A percentile compares a stretch with the other conserved stretches of the same genome.
Evolutionary conservation across 2,797 vertebrate genomes (phyloP).

Genomic region (Mycteria americana): DNA sequence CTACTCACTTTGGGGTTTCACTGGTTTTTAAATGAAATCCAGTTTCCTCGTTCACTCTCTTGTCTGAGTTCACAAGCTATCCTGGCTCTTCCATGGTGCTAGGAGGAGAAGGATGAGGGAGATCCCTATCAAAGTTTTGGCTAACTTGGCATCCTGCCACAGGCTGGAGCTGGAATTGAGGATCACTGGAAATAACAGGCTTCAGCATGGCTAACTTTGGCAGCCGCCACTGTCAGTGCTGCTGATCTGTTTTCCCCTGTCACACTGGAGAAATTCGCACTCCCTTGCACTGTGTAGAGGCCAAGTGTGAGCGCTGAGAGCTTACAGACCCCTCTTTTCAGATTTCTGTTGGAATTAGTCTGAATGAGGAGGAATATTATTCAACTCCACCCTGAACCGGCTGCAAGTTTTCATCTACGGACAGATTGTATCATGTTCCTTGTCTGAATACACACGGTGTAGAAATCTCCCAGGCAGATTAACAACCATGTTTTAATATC

Average conservation of each 20-base stretch:
- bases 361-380: not conserved
- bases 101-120: not conserved
- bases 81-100: not conserved
- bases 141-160: not conserved
- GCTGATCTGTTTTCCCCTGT: not conserved
- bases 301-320: fast-evolving
- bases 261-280: not conserved
- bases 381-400: not conserved
- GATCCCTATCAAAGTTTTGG: not conserved
- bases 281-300: not conserved
- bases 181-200: not conserved
- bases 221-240: not conserved
- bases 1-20: not conserved
- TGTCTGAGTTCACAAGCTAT: not conserved
- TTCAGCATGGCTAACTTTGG: not conserved
- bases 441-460: not conserved
- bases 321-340: not conserved
- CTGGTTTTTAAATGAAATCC: not conserved
- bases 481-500: not conserved
- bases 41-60: not conserved
- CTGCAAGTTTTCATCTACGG: not conserved
- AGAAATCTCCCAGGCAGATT: not conserved
- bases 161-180: not conserved
- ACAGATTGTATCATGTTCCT: not conserved
- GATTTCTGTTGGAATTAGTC: not conserved